Percentiles rank a stretch among this genome's conserved stretches.
These are phyloP conservation scores for Notocelia uddmanniana DNA, from an alignment of 2,888 invertebrate genomes.

Conservation along the genomic window DNA sequence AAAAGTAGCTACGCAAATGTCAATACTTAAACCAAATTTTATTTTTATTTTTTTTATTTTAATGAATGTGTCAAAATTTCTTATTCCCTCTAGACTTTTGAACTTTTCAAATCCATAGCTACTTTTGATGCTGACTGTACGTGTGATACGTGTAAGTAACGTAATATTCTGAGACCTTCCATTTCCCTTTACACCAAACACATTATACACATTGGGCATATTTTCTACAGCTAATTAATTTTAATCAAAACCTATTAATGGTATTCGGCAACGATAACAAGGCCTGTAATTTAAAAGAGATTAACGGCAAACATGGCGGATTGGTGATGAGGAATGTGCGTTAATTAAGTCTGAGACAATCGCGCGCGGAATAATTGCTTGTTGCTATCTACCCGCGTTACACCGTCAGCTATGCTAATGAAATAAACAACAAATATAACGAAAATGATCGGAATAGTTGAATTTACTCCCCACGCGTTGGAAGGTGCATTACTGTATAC, in stretches of 20 bases:
- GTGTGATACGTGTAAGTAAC: too few species aligned
- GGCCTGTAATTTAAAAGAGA: conserved; percentile 48
- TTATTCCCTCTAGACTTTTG: too few species aligned
- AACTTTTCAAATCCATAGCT: too few species aligned
- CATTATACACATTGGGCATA: neutral
- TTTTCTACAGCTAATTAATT: conserved; percentile 5
- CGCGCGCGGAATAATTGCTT: conserved; percentile 65
- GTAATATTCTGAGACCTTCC: too few species aligned
- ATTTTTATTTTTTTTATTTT: too few species aligned
- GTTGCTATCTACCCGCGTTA: conserved; percentile 46
- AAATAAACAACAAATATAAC: neutral
- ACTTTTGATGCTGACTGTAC: too few species aligned
- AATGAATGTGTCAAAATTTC: too few species aligned
- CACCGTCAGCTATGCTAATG: conserved; percentile 40
- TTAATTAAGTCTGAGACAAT: conserved; percentile 66
- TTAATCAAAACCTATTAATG: conserved; percentile 31
- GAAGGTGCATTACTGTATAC: too few species aligned
- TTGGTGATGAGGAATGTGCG: conserved; percentile 67
- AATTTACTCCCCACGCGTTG: too few species aligned
- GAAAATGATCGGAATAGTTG: too few species aligned
- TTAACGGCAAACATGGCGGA: conserved; percentile 60
- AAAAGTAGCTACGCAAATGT: too few species aligned
- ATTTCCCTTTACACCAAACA: neutral
- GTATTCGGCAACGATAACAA: conserved; percentile 23
- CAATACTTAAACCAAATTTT: too few species aligned